These are phyloP conservation scores for Chloroclystis v-ata DNA, from an alignment of 2,888 invertebrate species.

Conservation along the genomic window DNA sequence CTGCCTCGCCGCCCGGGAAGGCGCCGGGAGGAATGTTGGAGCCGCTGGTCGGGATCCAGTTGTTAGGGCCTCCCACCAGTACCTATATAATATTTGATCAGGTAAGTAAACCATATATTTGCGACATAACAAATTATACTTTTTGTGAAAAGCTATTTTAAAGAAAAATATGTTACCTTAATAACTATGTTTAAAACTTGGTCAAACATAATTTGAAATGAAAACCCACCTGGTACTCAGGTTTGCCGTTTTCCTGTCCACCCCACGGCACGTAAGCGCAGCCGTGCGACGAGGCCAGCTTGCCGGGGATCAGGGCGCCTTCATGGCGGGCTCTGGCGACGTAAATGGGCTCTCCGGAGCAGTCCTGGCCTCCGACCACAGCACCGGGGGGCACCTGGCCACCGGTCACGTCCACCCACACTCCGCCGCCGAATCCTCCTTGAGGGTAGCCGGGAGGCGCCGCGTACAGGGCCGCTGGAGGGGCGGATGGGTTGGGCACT, in stretches of 20 bases:
- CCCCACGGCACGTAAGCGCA: constrained; percentile 90
- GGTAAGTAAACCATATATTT: neutral
- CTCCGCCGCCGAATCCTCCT: constrained; percentile 32
- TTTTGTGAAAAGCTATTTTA: too few relatives aligned
- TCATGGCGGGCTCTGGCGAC: constrained; percentile 86
- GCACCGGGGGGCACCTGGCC: constrained; percentile 85
- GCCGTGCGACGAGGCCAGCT: constrained; percentile 86
- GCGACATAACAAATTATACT: neutral
- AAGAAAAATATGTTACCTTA: too few relatives aligned
- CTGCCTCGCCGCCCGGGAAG: constrained; percentile 83
- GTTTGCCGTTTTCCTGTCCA: constrained; percentile 86
- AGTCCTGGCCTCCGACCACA: constrained; percentile 80
- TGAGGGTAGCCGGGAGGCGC: constrained; percentile 59
- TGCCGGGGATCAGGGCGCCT: constrained; percentile 89
- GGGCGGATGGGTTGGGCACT: constrained; percentile 56
- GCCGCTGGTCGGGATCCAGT: constrained; percentile 84
- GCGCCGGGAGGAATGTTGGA: constrained; percentile 86
- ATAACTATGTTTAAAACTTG: too few relatives aligned
- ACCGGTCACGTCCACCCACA: constrained; percentile 79
- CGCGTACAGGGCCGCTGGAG: constrained; percentile 55
- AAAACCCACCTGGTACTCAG: constrained; percentile 84
- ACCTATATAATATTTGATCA: constrained; percentile 50
- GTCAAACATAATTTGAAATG: too few relatives aligned
- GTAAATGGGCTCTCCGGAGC: constrained; percentile 78
- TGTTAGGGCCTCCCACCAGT: constrained; percentile 78